Base-by-base conservation (phyloP, 2,888 invertebrate species). In the Drosophila hamatofila region DNA sequence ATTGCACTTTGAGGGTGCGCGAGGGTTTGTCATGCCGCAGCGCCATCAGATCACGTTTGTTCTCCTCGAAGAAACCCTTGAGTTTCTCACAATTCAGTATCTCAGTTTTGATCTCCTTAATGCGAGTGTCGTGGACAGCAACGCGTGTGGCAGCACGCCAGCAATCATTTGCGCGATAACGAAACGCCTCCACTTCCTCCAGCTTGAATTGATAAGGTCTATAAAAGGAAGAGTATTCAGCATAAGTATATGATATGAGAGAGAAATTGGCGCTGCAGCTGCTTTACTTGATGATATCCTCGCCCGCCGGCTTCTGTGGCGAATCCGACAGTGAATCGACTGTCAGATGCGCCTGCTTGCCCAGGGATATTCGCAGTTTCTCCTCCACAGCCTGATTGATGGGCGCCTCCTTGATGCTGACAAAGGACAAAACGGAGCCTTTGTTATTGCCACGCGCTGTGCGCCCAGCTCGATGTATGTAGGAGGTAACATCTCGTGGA, bases 31-130 rank as follows among this genome's bases (percentile, higher is more conserved):
- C 97, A 73, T 98, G 96, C 8, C 97, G 94, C 51, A 99, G 92
- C 0, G 98, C 96, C 81, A 97, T 95, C 56, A 98, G 92, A 92
- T 99, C 99, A 7, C 95, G 94, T 0, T 98, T 97, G 93, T 99
- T 98, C 83, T 98, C 97, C 90, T 97, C 97, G 92, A 99, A 99
- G 93, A 97, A 98, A 25, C 96, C 95, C 94, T 98, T 98, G 25
- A 99, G 93, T 92, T 97, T 98, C 91, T 97, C 95, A 74, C 98
- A 98, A 92, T 97, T 98, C 73, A 99, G 94, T 66, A 99, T 95
- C 94, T 99, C 99, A 67, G 95, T 95, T 92, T 97, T 97, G 83
- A 99, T 99, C 94, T 99, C 99, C 91, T 97, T 98, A 55, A 99
- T 94, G 25, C 99, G 94, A 0, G 99, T 98, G 93, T 99, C 98